Evolutionary conservation across 2,113 vertebrate genomes (phyloP), one percentile per base, ranked within the genome.

Genomic region (Phodopus roborovskii): DNA sequence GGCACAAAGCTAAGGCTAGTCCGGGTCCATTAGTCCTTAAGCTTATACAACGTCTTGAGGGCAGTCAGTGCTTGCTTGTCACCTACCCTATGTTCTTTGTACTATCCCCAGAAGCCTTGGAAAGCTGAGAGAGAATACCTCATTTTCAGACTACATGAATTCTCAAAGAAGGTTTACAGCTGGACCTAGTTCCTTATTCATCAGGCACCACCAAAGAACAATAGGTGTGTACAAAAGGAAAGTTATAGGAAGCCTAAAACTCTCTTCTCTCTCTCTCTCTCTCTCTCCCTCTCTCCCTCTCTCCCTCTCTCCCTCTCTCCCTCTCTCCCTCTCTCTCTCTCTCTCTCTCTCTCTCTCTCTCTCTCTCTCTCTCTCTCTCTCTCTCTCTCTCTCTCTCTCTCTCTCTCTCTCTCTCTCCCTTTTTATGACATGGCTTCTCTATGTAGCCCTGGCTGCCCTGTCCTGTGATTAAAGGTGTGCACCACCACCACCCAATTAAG

Each of bases 81-180:
- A 1, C 19, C 26, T 4, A 22, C 22, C 60, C 73, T 20, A 9
- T 7, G n/a, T 56, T 74, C 79, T 10, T 16, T 39, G 53, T 58
- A 30, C 30, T 50, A 4, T n/a, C 58, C 22, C 17, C 0, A 10
- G 56, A 68, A 85, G 39, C 30, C 81, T 53, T 62, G 66, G n/a
- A 84, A 92, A 94, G 58, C 77, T 33, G 15, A 58, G 70, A 70
- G 58, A 53, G 39, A 85, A 48, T 26, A 39, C 19, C 70, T 70
- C 79, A 42, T 12, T 1, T 50, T 30, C 79, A 88, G 82, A 60
- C 4, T 10, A n/a, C n/a, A 58, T 3, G 71, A 75, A 74, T 68
- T 95, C 88, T 94, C 94, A 91, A 71, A 92, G 68, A 62, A 92
- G 12, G 53, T 77, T 68, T 60, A 53, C 4, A 42, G 78, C 70